phyloP scores from a whole-genome alignment of 2,888 invertebrate species.

The Hypselothyrea guttata region DNA sequence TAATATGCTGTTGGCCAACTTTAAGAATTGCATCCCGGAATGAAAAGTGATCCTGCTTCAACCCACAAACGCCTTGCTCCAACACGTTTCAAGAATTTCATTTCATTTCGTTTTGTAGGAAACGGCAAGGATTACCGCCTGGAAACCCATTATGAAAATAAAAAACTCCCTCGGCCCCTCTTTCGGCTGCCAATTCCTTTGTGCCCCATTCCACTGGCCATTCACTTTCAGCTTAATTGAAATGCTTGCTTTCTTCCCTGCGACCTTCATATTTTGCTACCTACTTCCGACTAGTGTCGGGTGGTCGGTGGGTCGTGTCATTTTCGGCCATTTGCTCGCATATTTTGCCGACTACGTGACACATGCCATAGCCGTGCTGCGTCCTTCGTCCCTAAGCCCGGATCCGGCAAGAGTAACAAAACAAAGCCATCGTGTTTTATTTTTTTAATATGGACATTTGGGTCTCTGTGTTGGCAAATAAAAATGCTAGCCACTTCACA shows the following conservation, averaged over 20 bases:
- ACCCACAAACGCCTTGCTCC: not conserved
- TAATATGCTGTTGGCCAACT: conserved; percentile 52
- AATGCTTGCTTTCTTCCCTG: conserved; percentile 49
- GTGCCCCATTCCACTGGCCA: conserved; percentile 10
- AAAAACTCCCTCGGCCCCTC: not conserved
- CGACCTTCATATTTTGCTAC: conserved; percentile 18
- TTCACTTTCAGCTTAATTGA: conserved; percentile 63
- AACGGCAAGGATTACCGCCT: conserved; percentile 17
- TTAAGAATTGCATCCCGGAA: conserved; percentile 52
- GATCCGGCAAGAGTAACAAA: conserved; percentile 40
- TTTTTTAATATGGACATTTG: conserved; percentile 61
- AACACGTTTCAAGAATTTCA: conserved; percentile 3
- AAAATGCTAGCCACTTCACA: conserved; percentile 45
- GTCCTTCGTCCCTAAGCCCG: conserved; percentile 16
- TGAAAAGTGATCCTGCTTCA: conserved; percentile 48
- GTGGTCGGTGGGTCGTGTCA: conserved; percentile 35
- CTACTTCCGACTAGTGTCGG: not conserved
- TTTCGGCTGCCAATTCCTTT: not conserved
- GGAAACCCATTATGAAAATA: conserved; percentile 15
- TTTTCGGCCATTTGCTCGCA: conserved; percentile 58
- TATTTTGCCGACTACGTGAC: conserved; percentile 66
- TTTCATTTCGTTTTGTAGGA: conserved; percentile 26
- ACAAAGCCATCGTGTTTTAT: conserved; percentile 64
- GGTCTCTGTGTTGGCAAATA: conserved; percentile 35
- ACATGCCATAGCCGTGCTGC: conserved; percentile 43